Base-by-base conservation (phyloP, 2,888 invertebrate species). In the Sminthurides aquaticus region DNA sequence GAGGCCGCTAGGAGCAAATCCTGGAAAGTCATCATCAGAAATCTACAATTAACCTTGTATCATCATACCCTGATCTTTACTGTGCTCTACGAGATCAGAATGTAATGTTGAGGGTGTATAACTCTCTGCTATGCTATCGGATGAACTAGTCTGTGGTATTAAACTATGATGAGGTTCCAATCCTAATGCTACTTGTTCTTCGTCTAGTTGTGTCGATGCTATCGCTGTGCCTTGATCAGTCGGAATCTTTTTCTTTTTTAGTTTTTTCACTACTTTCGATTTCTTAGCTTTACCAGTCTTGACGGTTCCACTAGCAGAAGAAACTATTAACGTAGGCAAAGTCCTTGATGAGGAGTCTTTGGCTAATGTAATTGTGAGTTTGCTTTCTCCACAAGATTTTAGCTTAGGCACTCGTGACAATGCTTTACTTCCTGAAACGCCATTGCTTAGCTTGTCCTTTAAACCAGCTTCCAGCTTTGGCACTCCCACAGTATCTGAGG, bases 1-100 rank as follows among this genome's bases (percentile, higher is more conserved):
- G 0, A 73, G 64, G 0, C 71, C 73, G 54, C 68, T 69, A 1
- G 71, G 70, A 34, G 70, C 65, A 28, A 59, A 71, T 22, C 60
- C 69, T 71, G n/a, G n/a, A 20, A 20, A 52, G n/a, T n/a, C n/a
- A n/a, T n/a, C n/a, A n/a, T n/a, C n/a, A n/a, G n/a, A n/a, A n/a
- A n/a, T n/a, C n/a, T n/a, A n/a, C n/a, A n/a, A n/a, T n/a, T n/a
- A n/a, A n/a, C n/a, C n/a, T n/a, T n/a, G n/a, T n/a, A n/a, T n/a
- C n/a, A n/a, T n/a, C n/a, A n/a, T n/a, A n/a, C n/a, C n/a, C n/a
- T n/a, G n/a, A n/a, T n/a, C n/a, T n/a, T n/a, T n/a, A n/a, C n/a
- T n/a, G n/a, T n/a, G n/a, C n/a, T n/a, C n/a, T n/a, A n/a, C n/a
- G n/a, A n/a, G n/a, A n/a, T n/a, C n/a, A n/a, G n/a, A n/a, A n/a